phyloP scores from a whole-genome alignment of 2,797 vertebrate species.

The Eleutherodactylus coqui region DNA sequence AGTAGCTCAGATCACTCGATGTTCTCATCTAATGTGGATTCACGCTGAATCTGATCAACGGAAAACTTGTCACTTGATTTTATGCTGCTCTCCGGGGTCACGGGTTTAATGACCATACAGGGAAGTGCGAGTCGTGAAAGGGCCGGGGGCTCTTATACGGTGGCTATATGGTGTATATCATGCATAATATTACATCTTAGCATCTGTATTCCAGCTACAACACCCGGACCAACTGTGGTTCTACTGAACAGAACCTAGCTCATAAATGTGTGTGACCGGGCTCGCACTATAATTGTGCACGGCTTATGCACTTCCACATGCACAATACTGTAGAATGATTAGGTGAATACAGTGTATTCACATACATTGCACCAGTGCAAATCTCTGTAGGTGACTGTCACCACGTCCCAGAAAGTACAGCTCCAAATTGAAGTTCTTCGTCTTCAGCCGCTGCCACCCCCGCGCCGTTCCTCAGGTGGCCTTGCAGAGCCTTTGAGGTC shows the following conservation, averaged over 20 bases:
- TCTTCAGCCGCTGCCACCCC: conserved; percentile 15
- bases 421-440: conserved; percentile 11
- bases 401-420: not conserved
- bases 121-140: too few relatives aligned
- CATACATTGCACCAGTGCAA: not conserved
- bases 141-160: too few relatives aligned
- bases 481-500: conserved; percentile 54
- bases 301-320: not conserved
- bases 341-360: not conserved
- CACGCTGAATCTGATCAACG: too few relatives aligned
- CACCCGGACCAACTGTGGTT: not conserved
- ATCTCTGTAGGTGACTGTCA: not conserved
- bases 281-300: not conserved
- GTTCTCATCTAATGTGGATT: too few relatives aligned
- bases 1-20: too few relatives aligned
- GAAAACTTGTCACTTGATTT: too few relatives aligned
- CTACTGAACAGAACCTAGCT: not conserved
- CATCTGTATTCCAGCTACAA: not conserved
- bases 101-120: too few relatives aligned
- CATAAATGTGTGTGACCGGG: not conserved
- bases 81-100: too few relatives aligned
- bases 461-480: conserved; percentile 51
- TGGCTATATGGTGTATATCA: too few relatives aligned
- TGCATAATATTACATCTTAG: not conserved
- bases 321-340: not conserved